Base-by-base conservation (phyloP, 1,140 invertebrate species). In the Apis cerana region DNA sequence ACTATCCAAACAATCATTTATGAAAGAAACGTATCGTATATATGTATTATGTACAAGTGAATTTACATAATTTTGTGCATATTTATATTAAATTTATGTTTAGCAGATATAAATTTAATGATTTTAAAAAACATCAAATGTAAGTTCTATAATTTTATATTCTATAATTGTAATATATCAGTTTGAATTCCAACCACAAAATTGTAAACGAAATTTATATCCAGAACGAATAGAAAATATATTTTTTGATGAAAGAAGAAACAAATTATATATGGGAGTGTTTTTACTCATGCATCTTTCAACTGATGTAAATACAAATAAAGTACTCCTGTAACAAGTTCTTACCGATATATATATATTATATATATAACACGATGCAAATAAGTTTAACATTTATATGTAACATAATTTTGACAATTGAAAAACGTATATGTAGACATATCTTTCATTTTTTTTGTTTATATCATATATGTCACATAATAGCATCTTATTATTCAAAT, bases 321-420 rank as follows among this genome's bases (percentile, higher is more conserved):
- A 71, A 72, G 23, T 71, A 79, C 2, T 11, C 12, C 71, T 27
- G 64, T 71, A n/a, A 56, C 67, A 61, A 61, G 58, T 64, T 80
- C 72, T 80, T 72, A 43, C 56, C 13, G 27, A 58, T 27, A 27
- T 54, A 27, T 15, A 43, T 72, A 72, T 54, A 10, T 64, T 54
- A 23, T 43, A 59, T 27, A 33, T 54, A 27, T 61, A 23, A 54
- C 13, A 61, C 61, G 12, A 75, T 52, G 19, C 33, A 17, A 48
- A n/a, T 64, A 69, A 10, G 7, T 52, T 61, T 27, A 78, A 56
- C 5, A 50, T 21, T 7, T 67, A 3, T 68, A 27, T 58, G 3
- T 1, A 58, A 72, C 27, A 19, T 52, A 19, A 75, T 62, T 48
- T 27, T 27, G 10, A 56, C 0, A 13, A 58, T 69, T 3, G 48